Base-by-base conservation (phyloP, 2,113 vertebrate species). In the Dinomys branickii region DNA sequence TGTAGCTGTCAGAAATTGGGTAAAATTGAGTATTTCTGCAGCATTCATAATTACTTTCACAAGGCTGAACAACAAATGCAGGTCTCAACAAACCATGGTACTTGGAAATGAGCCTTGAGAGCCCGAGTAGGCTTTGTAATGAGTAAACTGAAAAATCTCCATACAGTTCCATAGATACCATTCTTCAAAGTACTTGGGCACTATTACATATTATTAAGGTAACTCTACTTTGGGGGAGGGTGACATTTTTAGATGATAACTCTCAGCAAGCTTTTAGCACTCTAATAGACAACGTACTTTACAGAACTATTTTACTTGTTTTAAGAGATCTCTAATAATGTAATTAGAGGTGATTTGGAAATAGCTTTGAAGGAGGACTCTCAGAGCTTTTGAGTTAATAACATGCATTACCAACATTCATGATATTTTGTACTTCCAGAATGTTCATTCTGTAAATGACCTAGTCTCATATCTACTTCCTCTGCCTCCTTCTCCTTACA, bases 251-350 rank as follows among this genome's bases (percentile, higher is more conserved):
- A 94, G 47, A 90, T 88, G 92, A 94, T 91, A 95, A 92, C 71
- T 96, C 65, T 97, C 90, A 97, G 96, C 9, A 58, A 85, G 87
- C 88, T 93, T 95, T 97, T 77, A 97, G 95, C 94, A 87, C 85
- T 97, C 78, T 75, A 71, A 84, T 67, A 96, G 86, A 96, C 89
- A 96, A 97, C 85, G 71, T 96, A 92, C 88, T 96, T 97, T 97
- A 94, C 41, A 92, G 94, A 96, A 96, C 90, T 94, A 97, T 90
- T 98, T 96, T 95, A 97, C 87, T 96, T 97, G 65, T 96, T 97
- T 97, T 95, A 97, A 97, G 95, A 95, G 94, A 71, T 90, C 92
- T 95, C 92, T 98, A 97, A 97, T 96, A 75, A 95, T 90, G 44
- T 96, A 97, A 97, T 97, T 94, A 96, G 82, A 96, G 80, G 85